Conservation (phyloP, 2,113 vertebrate species). For the Hydrochoerus hydrochaeris region DNA sequence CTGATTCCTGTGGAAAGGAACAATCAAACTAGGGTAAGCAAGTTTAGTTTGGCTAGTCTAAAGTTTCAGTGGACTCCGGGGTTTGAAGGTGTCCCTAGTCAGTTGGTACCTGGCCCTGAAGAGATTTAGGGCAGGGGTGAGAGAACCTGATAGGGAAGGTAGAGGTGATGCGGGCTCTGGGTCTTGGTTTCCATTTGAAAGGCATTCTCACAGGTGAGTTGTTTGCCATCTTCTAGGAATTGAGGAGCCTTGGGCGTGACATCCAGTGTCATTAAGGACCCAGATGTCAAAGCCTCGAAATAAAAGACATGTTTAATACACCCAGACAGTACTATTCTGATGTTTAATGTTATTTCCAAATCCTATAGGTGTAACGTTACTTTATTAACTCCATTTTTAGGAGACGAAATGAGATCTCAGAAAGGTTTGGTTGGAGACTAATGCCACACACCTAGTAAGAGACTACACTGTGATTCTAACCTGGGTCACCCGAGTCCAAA, state of each 20-base stretch:
- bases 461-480: neutral
- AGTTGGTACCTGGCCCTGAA: neutral
- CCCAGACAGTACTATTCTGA: neutral
- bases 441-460: neutral
- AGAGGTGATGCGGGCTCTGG: neutral
- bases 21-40: neutral
- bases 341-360: neutral
- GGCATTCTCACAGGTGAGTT: neutral
- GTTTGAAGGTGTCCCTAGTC: neutral
- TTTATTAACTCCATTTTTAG: conserved; percentile 10
- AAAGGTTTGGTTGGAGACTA: neutral
- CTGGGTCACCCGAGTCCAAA: neutral
- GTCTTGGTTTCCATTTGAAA: neutral
- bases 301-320: neutral
- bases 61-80: neutral
- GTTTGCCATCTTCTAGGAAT: neutral
- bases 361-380: neutral
- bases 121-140: neutral
- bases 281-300: neutral
- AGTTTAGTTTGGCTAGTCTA: neutral
- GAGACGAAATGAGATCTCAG: neutral
- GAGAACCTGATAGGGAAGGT: neutral
- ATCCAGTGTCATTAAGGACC: neutral
- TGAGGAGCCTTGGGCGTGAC: neutral
- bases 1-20: neutral